These are phyloP conservation scores for Pogonomyrmex barbatus DNA, from an alignment of 1,140 invertebrate genomes.

Conservation along the genomic window DNA sequence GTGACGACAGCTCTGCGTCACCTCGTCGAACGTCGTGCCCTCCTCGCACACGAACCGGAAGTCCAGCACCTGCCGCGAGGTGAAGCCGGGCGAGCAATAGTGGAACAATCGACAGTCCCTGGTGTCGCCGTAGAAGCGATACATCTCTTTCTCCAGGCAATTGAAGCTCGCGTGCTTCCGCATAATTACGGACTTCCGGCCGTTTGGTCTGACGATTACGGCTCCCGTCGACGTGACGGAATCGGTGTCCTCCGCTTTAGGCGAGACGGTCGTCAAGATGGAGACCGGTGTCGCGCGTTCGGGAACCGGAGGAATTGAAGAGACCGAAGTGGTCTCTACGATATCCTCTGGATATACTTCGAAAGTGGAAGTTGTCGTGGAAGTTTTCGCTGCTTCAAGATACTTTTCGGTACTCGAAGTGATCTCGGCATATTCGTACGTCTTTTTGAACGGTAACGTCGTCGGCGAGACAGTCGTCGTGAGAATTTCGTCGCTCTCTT, in stretches of 20 bases:
- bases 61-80: conserved; percentile 86
- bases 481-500: background rate
- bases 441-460: background rate
- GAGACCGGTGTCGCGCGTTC: background rate
- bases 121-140: conserved; percentile 87
- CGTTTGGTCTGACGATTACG: background rate
- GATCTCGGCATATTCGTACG: background rate
- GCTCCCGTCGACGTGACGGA: conserved; percentile 1
- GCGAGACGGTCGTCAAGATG: background rate
- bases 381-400: background rate
- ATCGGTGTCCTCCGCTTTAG: conserved; percentile 10
- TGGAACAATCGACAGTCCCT: conserved; percentile 88
- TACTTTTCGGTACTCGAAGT: background rate
- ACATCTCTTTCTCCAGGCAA: conserved; percentile 86
- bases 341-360: background rate
- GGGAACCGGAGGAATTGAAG: background rate
- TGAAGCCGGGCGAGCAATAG: conserved; percentile 88
- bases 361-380: background rate
- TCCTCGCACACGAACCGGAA: conserved; percentile 88
- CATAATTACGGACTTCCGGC: background rate
- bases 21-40: conserved; percentile 87
- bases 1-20: conserved; percentile 85
- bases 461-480: background rate
- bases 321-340: background rate
- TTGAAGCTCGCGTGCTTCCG: conserved; percentile 83